Percentiles rank a stretch among this genome's conserved stretches.
These are phyloP conservation scores for Phalacrocorax aristotelis DNA, from an alignment of 2,113 vertebrate species.

Conservation along the genomic window DNA sequence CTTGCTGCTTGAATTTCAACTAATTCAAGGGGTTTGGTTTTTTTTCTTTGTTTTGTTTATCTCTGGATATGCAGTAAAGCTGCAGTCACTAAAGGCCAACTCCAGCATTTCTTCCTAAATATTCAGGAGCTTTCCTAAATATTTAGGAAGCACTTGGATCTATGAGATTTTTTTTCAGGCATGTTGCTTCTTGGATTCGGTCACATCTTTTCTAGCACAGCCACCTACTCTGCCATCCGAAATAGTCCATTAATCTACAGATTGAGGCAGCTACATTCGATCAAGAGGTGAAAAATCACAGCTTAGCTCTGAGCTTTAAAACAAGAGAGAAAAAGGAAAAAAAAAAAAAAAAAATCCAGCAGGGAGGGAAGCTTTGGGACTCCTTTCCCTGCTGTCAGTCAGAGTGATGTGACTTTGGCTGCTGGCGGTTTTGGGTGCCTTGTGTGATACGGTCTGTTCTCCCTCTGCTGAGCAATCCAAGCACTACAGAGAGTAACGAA, in stretches of 20 bases:
- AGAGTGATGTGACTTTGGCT: neutral
- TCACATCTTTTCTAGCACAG: neutral
- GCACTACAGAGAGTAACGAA: conserved; percentile 42
- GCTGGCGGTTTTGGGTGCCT: neutral
- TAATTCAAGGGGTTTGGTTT: neutral
- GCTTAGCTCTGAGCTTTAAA: neutral
- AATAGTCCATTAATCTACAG: neutral
- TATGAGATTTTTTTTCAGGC: neutral
- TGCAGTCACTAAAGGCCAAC: neutral
- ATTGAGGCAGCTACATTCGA: neutral
- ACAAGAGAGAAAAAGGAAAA: neutral
- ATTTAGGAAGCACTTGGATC: neutral
- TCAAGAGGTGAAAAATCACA: neutral
- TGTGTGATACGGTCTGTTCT: neutral
- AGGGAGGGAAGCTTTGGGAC: neutral
- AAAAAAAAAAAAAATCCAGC: neutral
- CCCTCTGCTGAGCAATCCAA: conserved; percentile 60
- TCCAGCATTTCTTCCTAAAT: neutral
- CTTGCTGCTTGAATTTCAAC: neutral
- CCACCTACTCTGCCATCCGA: neutral
- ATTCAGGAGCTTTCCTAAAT: neutral
- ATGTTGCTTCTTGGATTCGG: neutral
- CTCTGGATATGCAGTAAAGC: neutral
- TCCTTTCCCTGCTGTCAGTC: neutral
- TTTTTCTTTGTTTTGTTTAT: neutral